These are phyloP conservation scores for Polylopha cassiicola DNA, from an alignment of 2,888 invertebrate genomes.

Conservation along the genomic window DNA sequence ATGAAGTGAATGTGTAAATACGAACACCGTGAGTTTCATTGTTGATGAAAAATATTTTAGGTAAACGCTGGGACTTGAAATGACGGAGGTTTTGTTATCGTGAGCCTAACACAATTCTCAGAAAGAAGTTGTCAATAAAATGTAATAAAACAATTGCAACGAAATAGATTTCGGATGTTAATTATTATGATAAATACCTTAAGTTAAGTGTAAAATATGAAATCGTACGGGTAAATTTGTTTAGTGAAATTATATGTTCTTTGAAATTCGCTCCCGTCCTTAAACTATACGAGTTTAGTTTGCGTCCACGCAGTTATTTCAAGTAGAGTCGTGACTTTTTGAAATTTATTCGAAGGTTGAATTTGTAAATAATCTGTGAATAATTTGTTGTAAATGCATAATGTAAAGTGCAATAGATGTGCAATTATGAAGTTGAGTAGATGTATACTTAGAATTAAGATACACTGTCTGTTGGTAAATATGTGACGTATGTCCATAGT, in stretches of 20 bases:
- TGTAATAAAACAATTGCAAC: slow-evolving; percentile 44
- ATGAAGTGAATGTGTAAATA: not conserved
- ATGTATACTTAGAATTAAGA: slow-evolving; percentile 61
- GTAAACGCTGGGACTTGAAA: not conserved
- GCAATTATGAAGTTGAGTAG: slow-evolving; percentile 74
- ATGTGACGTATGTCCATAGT: slow-evolving; percentile 60
- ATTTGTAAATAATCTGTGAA: slow-evolving; percentile 66
- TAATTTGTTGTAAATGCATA: slow-evolving; percentile 75
- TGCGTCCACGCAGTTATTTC: slow-evolving; percentile 1
- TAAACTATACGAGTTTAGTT: slow-evolving; percentile 56
- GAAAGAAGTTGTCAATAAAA: slow-evolving; percentile 36
- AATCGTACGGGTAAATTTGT: slow-evolving; percentile 33
- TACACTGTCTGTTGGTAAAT: slow-evolving; percentile 52
- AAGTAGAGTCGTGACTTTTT: slow-evolving; percentile 13
- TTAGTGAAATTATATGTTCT: slow-evolving; percentile 42
- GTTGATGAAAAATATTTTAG: slow-evolving; percentile 14
- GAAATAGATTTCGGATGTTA: slow-evolving; percentile 44
- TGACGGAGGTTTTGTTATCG: slow-evolving; percentile 1
- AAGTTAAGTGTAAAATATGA: slow-evolving; percentile 43
- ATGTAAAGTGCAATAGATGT: slow-evolving; percentile 75
- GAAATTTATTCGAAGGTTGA: slow-evolving; percentile 15
- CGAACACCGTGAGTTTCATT: slow-evolving; percentile 6
- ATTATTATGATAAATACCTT: slow-evolving; percentile 28
- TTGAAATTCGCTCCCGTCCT: slow-evolving; percentile 66
- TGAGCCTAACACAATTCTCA: slow-evolving; percentile 7